Conservation (phyloP, 2,797 vertebrate species). For the Coendou prehensilis region DNA sequence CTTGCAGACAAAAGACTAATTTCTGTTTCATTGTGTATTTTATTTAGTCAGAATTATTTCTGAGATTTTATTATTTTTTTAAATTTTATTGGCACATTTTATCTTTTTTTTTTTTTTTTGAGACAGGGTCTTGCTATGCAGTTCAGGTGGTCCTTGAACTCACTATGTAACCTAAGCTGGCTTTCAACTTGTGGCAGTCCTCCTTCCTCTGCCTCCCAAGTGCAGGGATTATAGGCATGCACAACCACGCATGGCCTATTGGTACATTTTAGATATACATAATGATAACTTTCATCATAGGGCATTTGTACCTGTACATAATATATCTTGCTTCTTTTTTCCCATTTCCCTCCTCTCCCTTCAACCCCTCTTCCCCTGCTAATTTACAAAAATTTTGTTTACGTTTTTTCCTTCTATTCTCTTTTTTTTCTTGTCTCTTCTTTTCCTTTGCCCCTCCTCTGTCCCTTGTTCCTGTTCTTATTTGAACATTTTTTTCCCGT, state of each 20-base stretch:
- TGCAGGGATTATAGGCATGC: no score
- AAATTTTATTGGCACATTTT: no score
- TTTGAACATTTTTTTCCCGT: not conserved
- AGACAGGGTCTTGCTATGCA: not conserved
- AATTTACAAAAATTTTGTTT: not conserved
- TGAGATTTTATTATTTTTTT: not conserved
- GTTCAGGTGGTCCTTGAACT: not conserved
- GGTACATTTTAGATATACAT: not conserved
- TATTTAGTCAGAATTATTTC: slow-evolving; percentile 48
- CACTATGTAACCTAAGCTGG: not conserved
- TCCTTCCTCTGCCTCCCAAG: no score
- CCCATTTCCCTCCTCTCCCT: not conserved
- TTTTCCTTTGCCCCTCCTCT: not conserved
- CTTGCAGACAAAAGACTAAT: not conserved
- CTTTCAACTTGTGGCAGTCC: not conserved
- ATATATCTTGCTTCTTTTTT: not conserved
- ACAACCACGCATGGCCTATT: not conserved
- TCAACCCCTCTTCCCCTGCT: not conserved
- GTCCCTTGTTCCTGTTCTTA: not conserved
- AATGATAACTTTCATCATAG: not conserved
- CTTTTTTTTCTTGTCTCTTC: not conserved
- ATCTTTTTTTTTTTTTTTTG: not conserved
- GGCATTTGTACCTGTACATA: not conserved
- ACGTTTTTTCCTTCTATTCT: not conserved
- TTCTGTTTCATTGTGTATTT: slow-evolving; percentile 27